Base-by-base conservation (phyloP, 1,140 invertebrate genomes). In the Pinna nobilis region DNA sequence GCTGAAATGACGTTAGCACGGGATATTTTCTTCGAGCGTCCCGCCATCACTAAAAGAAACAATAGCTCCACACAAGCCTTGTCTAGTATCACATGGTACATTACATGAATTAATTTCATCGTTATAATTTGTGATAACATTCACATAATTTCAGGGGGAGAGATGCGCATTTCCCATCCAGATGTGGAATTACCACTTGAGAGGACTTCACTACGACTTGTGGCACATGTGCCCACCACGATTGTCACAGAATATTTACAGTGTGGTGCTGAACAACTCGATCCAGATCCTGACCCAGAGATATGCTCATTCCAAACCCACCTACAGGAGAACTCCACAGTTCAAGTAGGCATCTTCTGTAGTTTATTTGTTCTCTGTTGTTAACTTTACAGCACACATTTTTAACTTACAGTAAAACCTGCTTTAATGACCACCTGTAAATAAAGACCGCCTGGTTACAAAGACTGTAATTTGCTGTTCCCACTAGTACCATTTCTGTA, bases 171-270 rank as follows among this genome's bases (percentile, higher is more conserved):
- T 86, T 55, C 67, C 86, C 2, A 65, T 88, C 18, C 86, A 87
- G 77, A 87, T 86, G 85, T 88, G 87, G 87, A 82, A 85, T 63
- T 84, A 81, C 39, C 80, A 88, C 73, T 68, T 88, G 74, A 78
- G 78, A 35, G 79, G 81, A 28, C 30, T 86, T 2, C 79, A 80
- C 37, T 55, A 78, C 73, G 86, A 87, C 64, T 74, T 87, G 55
- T 87, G 87, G 86, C 66, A 65, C 18, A 76, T 83, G 5, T 85
- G 84, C 64, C 83, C 87, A 7, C 86, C 86, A 0, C 63, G 75
- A 49, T 70, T 85, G 20, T 82, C 82, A 23, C 85, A 86, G 72
- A 78, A 64, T 50, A 78, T 86, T 4, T 84, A 84, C 65, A 76
- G 76, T 23, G 71, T 78, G 30, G 60, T 88, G 3, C 72, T 88